A percentile compares a stretch with the other conserved stretches of the same genome.
phyloP scores from a whole-genome alignment of 2,797 vertebrate species.

The Knipowitschia caucasica region DNA sequence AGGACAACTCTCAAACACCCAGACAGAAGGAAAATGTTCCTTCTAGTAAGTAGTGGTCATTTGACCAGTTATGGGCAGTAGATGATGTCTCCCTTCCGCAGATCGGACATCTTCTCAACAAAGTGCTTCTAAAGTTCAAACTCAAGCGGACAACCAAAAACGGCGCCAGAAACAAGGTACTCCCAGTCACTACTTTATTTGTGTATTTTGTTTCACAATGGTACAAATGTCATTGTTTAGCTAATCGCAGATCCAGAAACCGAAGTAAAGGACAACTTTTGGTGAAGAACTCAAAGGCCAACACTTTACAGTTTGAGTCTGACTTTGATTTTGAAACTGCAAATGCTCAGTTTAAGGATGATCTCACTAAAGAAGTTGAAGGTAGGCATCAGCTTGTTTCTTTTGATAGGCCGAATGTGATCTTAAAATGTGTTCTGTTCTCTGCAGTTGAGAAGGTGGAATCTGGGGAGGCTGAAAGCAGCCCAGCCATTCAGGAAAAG shows the following conservation, averaged over 20 bases:
- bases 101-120: conserved; percentile 52
- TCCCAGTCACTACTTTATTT: background rate
- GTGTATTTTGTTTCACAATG: background rate
- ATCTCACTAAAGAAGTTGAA: conserved; percentile 87
- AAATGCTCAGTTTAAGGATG: conserved; percentile 94
- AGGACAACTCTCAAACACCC: conserved; percentile 60
- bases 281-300: conserved; percentile 80
- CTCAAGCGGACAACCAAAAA: conserved; percentile 82
- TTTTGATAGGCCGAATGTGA: background rate
- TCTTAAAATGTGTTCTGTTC: background rate
- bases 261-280: conserved; percentile 89
- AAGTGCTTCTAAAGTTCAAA: conserved; percentile 63
- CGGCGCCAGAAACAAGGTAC: conserved; percentile 87
- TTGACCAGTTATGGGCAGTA: background rate
- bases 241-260: conserved; percentile 87
- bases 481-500: conserved; percentile 72
- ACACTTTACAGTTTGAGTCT: conserved; percentile 88
- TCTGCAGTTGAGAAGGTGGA: conserved; percentile 77
- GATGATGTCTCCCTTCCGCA: conserved; percentile 12
- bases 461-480: conserved; percentile 72
- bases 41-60: conserved; percentile 42
- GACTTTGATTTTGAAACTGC: conserved; percentile 99
- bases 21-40: conserved; percentile 60
- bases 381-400: conserved; percentile 66
- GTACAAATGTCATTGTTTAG: conserved; percentile 52